A percentile compares a stretch with the other conserved stretches of the same genome.
Evolutionary conservation across 2,888 invertebrate genomes (phyloP).

Genomic region (Tortrix viridana): DNA sequence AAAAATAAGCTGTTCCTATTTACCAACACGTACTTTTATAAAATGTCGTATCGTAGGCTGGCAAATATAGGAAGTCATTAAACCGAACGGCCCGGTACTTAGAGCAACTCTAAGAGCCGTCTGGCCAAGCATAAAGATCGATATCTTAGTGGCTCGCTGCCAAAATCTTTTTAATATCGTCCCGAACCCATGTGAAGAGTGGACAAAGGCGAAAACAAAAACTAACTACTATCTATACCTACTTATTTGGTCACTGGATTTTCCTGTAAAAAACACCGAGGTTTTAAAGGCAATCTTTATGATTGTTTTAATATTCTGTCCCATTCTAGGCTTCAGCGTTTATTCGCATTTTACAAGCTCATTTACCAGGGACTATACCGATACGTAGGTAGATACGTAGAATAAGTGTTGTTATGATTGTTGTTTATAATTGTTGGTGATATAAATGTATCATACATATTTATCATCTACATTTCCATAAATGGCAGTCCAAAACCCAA

Average conservation of each 20-base stretch:
- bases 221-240: constrained; percentile 63
- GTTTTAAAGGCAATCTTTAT: too few species aligned
- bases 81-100: constrained; percentile 76
- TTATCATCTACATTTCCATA: too few species aligned
- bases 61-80: constrained; percentile 82
- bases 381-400: too few species aligned
- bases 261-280: too few species aligned
- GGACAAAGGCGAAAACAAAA: constrained; percentile 80
- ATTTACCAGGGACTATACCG: too few species aligned
- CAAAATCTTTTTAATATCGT: constrained; percentile 84
- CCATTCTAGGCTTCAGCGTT: too few species aligned
- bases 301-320: too few species aligned
- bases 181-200: constrained; percentile 76
- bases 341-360: too few species aligned
- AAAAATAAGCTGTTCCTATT: neutral
- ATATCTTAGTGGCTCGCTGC: constrained; percentile 80
- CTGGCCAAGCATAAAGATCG: constrained; percentile 82
- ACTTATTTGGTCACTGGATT: neutral
- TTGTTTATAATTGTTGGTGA: too few species aligned
- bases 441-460: too few species aligned
- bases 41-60: constrained; percentile 69
- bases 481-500: too few species aligned
- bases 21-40: neutral
- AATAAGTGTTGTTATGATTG: too few species aligned
- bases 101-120: constrained; percentile 74